Base-by-base conservation (phyloP, 2,113 vertebrate genomes). In the Pygoscelis antarcticus region DNA sequence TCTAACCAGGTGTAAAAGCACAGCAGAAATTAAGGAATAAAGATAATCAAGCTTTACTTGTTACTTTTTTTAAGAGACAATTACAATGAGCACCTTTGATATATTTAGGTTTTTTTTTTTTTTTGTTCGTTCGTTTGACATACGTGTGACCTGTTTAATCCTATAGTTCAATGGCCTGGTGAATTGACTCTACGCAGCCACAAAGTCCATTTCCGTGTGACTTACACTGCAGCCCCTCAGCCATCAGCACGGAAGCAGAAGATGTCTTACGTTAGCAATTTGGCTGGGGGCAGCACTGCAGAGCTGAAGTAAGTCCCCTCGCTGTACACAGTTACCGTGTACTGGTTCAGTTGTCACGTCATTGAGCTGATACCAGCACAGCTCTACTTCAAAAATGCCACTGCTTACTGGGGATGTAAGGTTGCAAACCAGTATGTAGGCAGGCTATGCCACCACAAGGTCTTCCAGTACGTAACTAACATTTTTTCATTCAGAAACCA, bases 1-100 rank as follows among this genome's bases (percentile, higher is more conserved):
- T 10, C 66, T 42, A 27, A 49, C 78, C 47, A 40, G 36, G 46
- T 16, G 30, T 6, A n/a, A 46, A 42, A 79, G 62, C 72, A 66
- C 27, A 71, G 64, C 42, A 75, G 62, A 55, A 82, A 65, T n/a
- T 5, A 44, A 82, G 69, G 76, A 83, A 30, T 23, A 26, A 95
- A 76, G 82, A 88, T 52, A 90, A 92, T 84, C 83, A 87, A 89
- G 86, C 64, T 90, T 87, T 90, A 83, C 76, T 89, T 34, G n/a
- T 54, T 42, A 2, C 2, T 20, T 74, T 72, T 72, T 66, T 26
- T 23, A 44, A 82, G 47, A 38, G 20, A 55, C 2, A 64, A 58
- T 30, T 72, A 51, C 58, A 61, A 8, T 6, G 9, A 85, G 68
- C 66, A 38, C 40, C 40, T 42, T 16, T 21, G 55, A 20, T 30